Base-by-base conservation (phyloP, 2,113 vertebrate genomes). In the Ovibos moschatus region DNA sequence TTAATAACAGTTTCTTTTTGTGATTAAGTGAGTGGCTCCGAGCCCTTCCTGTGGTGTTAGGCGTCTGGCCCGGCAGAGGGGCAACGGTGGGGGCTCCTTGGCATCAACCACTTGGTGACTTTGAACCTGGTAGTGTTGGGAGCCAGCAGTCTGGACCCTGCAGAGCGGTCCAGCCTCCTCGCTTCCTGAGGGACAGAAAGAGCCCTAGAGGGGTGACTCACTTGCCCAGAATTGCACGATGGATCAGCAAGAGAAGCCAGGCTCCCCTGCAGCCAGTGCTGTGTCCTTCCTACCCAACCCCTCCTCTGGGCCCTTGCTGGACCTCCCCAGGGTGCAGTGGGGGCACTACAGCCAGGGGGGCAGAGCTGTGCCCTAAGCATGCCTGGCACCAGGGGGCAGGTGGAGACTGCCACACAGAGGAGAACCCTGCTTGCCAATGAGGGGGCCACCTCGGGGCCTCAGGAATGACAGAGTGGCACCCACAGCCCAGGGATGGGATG, bases 1-100 rank as follows among this genome's bases (percentile, higher is more conserved):
- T 98, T 99, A 98, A 99, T 98, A 98, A 98, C 98, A 98, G 98
- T 98, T 98, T 98, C 98, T 98, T 98, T 98, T 98, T 98, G 98
- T 98, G 98, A 98, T 98, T 98, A 98, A 99, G 99, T 96, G 98
- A 99, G 98, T 98, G 94, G 98, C 94, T 98, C 94, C 83, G 91
- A 97, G 97, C 91, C 98, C 89, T 97, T 97, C 95, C 97, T 87
- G 92, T 91, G 95, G 96, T n/a, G 94, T 79, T 30, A 7, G 87
- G 78, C n/a, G 11, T 89, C 25, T 74, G 78, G 96, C 95, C 91
- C 17, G 1, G 47, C 36, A 47, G 57, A 97, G 96, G 93, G 97
- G 88, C 82, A 95, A 94, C 76, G 7, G 7, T 15, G 33, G 82
- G 93, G 92, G 78, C 13, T 96, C 93, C 92, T 93, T 50, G 2